A percentile compares a stretch with the other conserved stretches of the same genome.
Conservation (phyloP, 1,140 invertebrate species). For the Penaeus japonicus region DNA sequence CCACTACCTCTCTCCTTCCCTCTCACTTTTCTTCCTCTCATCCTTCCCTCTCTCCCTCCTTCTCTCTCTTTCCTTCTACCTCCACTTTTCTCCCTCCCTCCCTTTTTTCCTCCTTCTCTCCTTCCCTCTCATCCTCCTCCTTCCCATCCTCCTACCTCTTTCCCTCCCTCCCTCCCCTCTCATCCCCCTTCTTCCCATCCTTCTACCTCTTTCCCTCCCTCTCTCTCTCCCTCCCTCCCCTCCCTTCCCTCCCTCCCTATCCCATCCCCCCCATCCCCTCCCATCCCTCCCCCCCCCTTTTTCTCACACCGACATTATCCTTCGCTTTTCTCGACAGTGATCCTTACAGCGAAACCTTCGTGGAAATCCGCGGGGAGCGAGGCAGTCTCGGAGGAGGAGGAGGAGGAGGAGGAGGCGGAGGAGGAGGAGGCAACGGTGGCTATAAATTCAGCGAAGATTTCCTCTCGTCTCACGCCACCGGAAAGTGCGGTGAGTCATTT, state of each 20-base stretch:
- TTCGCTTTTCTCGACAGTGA: too few relatives aligned
- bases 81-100: not conserved
- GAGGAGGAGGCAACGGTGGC: too few relatives aligned
- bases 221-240: not conserved
- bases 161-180: not conserved
- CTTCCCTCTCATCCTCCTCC: too few relatives aligned
- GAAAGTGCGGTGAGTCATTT: too few relatives aligned
- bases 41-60: not conserved
- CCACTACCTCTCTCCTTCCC: not conserved
- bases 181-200: not conserved
- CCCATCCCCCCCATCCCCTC: not conserved
- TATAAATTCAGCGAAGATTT: too few relatives aligned
- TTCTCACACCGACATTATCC: too few relatives aligned
- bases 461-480: too few relatives aligned
- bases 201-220: not conserved
- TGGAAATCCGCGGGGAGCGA: too few relatives aligned
- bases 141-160: not conserved
- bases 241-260: not conserved
- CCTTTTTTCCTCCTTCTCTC: not conserved
- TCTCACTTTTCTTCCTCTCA: not conserved
- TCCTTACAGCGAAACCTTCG: too few relatives aligned
- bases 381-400: too few relatives aligned
- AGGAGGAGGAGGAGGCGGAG: too few relatives aligned
- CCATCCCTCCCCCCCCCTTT: not conserved
- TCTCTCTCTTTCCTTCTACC: not conserved